Base-by-base conservation (phyloP, 1,140 invertebrate species). In the Triops longicaudatus region DNA sequence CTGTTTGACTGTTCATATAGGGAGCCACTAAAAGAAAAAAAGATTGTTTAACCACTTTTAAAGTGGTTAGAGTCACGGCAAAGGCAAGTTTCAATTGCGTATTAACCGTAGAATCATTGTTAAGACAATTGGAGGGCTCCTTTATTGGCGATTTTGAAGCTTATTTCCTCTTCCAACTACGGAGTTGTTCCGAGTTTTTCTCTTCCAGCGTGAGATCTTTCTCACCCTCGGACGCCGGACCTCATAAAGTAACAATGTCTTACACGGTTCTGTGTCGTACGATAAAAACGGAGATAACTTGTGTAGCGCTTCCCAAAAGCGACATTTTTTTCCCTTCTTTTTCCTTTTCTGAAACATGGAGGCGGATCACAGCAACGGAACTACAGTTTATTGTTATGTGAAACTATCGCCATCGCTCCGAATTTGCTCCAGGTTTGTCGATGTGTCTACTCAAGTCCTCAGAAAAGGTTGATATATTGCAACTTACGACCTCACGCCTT, bases 401-500 rank as follows among this genome's bases (percentile, higher is more conserved):
- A 22, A 63, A 63, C 50, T 5, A n/a, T 63, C 50, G 50, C 50
- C 7, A 22, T 63, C 50, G 22, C 4, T 63, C 50, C 22, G 22
- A 6, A 63, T 63, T 10, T 2, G 14, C 22, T 22, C 22, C 6
- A n/a, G 14, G 17, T 22, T 63, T 17, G 50, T 63, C 50, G 22
- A 3, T 1, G 50, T 17, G 4, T 63, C 22, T 63, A n/a, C 50
- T 6, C 7, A 63, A 1, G 50, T 3, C 50, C 17, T 22, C 10
- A 14, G 50, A 37, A 37, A 37, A 22, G 50, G 50, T 22, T 63
- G 50, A 63, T 63, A 22, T 63, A 63, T 63, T 22, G 14, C 50
- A 63, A 63, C 50, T 63, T 63, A 22, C 22, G 50, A 63, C 50
- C 50, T 63, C 50, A 63, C 50, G 50, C 50, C 50, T 63, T 63